These are phyloP conservation scores for Teleogryllus oceanicus DNA, from an alignment of 2,888 invertebrate species.

Conservation along the genomic window DNA sequence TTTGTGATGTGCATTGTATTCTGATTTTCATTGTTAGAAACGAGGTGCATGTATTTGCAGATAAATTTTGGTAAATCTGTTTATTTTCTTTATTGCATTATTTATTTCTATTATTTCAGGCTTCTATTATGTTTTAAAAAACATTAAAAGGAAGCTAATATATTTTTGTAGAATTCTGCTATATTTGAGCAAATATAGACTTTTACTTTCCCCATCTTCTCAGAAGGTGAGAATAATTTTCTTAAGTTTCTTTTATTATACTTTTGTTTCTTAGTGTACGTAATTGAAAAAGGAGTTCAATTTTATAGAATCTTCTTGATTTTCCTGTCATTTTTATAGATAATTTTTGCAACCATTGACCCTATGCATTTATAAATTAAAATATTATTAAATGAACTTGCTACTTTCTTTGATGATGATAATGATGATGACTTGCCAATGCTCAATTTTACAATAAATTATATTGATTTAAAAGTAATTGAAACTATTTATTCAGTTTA, in stretches of 20 bases:
- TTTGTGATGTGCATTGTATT: background rate
- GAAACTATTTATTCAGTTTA: too few relatives aligned
- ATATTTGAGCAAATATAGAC: background rate
- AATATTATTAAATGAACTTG: too few relatives aligned
- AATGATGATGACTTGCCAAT: too few relatives aligned
- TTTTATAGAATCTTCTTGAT: too few relatives aligned
- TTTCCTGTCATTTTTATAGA: too few relatives aligned
- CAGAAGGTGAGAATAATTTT: constrained; percentile 18
- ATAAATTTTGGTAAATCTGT: background rate
- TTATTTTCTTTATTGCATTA: background rate
- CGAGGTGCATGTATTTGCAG: background rate
- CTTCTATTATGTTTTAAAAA: constrained; percentile 9
- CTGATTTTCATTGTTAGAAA: background rate
- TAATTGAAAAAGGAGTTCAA: too few relatives aligned
- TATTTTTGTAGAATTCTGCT: background rate
- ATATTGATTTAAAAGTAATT: too few relatives aligned
- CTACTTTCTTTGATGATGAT: too few relatives aligned
- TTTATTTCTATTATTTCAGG: constrained; percentile 2
- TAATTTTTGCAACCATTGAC: too few relatives aligned
- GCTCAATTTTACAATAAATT: too few relatives aligned
- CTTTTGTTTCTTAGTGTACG: constrained; percentile 18
- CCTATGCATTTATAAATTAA: too few relatives aligned
- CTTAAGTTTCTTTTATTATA: constrained; percentile 4
- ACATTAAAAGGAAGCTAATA: background rate
- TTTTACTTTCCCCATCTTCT: background rate